Percentiles rank a stretch among this genome's conserved stretches.
phyloP scores from a whole-genome alignment of 2,888 invertebrate genomes.

The Diarsia mendica region DNA sequence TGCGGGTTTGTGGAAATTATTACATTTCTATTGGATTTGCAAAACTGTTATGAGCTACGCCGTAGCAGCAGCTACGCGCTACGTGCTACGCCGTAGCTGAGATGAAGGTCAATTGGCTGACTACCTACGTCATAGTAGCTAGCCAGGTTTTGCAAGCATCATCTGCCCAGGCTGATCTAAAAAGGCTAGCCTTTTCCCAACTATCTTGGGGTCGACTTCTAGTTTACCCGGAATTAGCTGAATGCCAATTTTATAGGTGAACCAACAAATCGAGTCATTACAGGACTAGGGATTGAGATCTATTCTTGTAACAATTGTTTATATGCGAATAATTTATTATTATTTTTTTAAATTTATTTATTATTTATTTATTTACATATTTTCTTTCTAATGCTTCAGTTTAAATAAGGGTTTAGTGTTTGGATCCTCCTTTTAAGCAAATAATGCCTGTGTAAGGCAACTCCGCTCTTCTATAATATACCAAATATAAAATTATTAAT shows the following conservation, averaged over 20 bases:
- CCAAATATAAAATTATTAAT: no score
- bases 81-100: conserved; percentile 36
- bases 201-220: neutral
- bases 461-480: no score
- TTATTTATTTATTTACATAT: no score
- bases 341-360: no score
- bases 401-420: no score
- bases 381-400: no score
- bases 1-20: neutral
- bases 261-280: neutral
- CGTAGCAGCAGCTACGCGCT: conserved; percentile 8
- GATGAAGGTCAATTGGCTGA: neutral
- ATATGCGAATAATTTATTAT: neutral
- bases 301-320: neutral
- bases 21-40: neutral
- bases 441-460: no score
- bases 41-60: conserved; percentile 4
- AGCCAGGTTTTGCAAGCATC: no score
- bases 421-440: no score
- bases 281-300: neutral
- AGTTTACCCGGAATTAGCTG: neutral
- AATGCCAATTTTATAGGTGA: neutral
- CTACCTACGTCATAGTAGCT: no score
- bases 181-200: neutral
- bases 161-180: no score